Conservation (phyloP, 2,113 vertebrate genomes). For the Heterotis niloticus region DNA sequence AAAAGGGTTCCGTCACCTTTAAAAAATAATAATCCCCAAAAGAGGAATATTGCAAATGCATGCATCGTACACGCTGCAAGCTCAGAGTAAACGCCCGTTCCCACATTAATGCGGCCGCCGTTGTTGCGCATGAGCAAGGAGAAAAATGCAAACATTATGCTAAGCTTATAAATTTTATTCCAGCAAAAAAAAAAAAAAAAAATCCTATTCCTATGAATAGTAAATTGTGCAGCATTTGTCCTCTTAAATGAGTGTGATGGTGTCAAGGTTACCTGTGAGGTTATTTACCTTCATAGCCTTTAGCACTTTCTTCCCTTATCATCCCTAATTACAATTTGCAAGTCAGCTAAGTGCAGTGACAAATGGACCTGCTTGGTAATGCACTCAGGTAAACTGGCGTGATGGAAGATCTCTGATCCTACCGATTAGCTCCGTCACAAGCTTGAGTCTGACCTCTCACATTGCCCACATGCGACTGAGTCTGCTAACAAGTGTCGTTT, state of each 20-base stretch:
- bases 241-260: conserved; percentile 50
- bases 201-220: conserved; percentile 23
- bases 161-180: conserved; percentile 22
- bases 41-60: conserved; percentile 8
- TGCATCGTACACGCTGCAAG: conserved; percentile 10
- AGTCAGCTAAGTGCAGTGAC: conserved; percentile 44
- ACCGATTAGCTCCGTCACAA: conserved; percentile 38
- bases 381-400: conserved; percentile 25
- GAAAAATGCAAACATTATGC: conserved; percentile 28
- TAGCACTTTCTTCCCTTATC: conserved; percentile 27
- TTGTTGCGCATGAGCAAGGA: conserved; percentile 9
- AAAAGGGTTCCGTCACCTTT: conserved; percentile 33
- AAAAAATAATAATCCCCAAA: conserved; percentile 21
- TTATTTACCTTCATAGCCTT: too few species aligned
- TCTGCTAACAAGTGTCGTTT: not conserved
- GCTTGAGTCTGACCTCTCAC: conserved; percentile 25
- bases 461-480: not conserved
- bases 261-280: conserved; percentile 44
- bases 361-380: conserved; percentile 50
- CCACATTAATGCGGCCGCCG: conserved; percentile 12
- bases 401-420: conserved; percentile 26
- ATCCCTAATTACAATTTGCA: conserved; percentile 53
- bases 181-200: conserved; percentile 21
- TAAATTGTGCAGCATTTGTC: conserved; percentile 22
- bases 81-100: not conserved